Evolutionary conservation across 2,113 vertebrate species (phyloP), one percentile per base, ranked within the genome.

Genomic region (Micromys minutus): DNA sequence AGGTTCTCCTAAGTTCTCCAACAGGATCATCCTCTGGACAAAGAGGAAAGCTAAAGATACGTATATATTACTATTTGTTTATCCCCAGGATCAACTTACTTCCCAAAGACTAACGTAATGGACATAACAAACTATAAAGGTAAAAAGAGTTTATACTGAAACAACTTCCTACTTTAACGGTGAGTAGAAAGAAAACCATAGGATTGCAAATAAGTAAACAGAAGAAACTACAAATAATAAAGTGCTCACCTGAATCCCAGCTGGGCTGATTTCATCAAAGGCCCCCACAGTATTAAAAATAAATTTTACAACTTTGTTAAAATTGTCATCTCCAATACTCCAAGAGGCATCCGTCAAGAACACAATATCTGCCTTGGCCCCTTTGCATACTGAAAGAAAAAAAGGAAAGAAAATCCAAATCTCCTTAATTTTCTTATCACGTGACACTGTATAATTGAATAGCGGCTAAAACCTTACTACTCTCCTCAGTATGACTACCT

Each of bases 271-370:
- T 72, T 99, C 97, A 57, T 99, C 99, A 93, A 99, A 99, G 86
- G 99, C 99, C 42, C 98, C 99, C 94, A 99, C 98, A 55, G 99
- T 99, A 83, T 98, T 98, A 87, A 99, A 99, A 96, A 99, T 98
- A 93, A 99, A 99, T 96, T 99, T 98, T 72, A 99, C 97, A 34
- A 99, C 99, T 98, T 99, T 99, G 96, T 98, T 98, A 98, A 99
- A 99, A 98, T 99, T 99, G 84, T 99, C 99, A 96, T 99, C 99
- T 2, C 99, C 99, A 80, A 99, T 99, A 97, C 99, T 99, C 99
- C 99, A 99, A 21, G 99, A 99, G 81, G 99, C 99, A 86, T 99
- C 99, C 71, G 99, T 99, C 94, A 99, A 98, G 98, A 99, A 99
- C n/a, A 99, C 99, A 96, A 99, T 98, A 84, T 99, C 99, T 90